These are phyloP conservation scores for Eupithecia exiguata DNA, from an alignment of 2,888 invertebrate genomes.

Conservation along the genomic window DNA sequence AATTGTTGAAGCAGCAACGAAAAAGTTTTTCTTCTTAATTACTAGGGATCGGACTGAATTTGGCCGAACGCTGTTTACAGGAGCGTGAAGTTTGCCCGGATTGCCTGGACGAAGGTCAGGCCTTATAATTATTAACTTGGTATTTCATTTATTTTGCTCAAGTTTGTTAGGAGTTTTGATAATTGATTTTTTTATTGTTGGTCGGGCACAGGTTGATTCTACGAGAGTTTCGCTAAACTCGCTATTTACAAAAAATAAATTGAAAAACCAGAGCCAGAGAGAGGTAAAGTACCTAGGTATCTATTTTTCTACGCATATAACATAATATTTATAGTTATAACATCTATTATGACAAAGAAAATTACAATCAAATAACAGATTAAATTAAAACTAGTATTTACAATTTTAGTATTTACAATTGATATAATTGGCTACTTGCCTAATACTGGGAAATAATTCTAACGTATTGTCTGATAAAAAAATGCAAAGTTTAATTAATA, in stretches of 20 bases:
- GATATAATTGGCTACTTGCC: too few species aligned
- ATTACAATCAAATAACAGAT: too few species aligned
- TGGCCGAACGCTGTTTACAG: constrained; percentile 13
- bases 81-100: constrained; percentile 4
- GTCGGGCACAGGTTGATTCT: not conserved
- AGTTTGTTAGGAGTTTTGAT: not conserved
- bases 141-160: constrained; percentile 1
- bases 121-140: constrained; percentile 11
- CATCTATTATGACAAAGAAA: too few species aligned
- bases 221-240: not conserved
- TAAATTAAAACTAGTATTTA: too few species aligned
- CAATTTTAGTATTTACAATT: too few species aligned
- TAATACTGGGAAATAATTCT: too few species aligned
- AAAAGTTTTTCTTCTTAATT: constrained; percentile 25
- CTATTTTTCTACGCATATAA: not conserved
- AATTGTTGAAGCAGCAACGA: constrained; percentile 14
- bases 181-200: not conserved
- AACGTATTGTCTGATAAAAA: too few species aligned
- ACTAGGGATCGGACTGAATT: constrained; percentile 24
- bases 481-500: too few species aligned
- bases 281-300: too few species aligned
- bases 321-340: not conserved
- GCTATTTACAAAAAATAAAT: not conserved
- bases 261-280: not conserved
- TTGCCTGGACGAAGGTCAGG: constrained; percentile 13